Base-by-base conservation (phyloP, 2,888 invertebrate genomes). In the Idaea dimidiata region DNA sequence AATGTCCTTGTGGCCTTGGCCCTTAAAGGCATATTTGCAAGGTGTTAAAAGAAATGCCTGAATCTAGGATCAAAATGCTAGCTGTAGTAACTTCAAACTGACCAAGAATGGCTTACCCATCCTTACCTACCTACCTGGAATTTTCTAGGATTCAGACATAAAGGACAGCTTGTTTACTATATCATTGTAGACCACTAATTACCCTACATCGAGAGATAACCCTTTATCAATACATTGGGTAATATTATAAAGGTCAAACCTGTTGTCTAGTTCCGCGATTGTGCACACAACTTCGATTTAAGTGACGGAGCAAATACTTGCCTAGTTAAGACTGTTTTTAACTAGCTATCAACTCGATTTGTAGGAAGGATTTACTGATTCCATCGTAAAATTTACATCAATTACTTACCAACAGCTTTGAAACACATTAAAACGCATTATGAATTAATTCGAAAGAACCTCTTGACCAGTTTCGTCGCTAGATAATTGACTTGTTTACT, bases 401-500 rank as follows among this genome's bases (percentile, higher is more conserved):
- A 14, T 14, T 7, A 43, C 43, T 43, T 43, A 43, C 43, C 10
- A 3, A 60, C 62, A 69, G 68, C 63, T 62, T 57, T 24, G 6
- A n/a, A 24, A 16, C 24, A 3, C 55, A 16, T 2, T 55, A 59
- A 17, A 17, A 17, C n/a, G 17, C n/a, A 57, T 1, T 24, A 24
- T 24, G 57, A 18, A 24, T 18, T 24, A 18, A n/a, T 18, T 57
- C 16, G 31, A 57, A 57, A n/a, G n/a, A 57, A 24, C 17, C 17
- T 7, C 18, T 57, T 17, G 32, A 17, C 54, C 33, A 54, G 57
- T 54, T 32, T 69, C 43, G 43, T 43, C 10, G 43, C 43, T 10
- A 43, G 63, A 66, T 84, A 89, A 88, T 89, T 87, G 84, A 72
- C 82, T 87, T 88, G 86, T 90, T 89, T 89, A 88, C 82, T 73